These are phyloP conservation scores for Hycleus cichorii DNA, from an alignment of 1,140 invertebrate genomes.

Conservation along the genomic window DNA sequence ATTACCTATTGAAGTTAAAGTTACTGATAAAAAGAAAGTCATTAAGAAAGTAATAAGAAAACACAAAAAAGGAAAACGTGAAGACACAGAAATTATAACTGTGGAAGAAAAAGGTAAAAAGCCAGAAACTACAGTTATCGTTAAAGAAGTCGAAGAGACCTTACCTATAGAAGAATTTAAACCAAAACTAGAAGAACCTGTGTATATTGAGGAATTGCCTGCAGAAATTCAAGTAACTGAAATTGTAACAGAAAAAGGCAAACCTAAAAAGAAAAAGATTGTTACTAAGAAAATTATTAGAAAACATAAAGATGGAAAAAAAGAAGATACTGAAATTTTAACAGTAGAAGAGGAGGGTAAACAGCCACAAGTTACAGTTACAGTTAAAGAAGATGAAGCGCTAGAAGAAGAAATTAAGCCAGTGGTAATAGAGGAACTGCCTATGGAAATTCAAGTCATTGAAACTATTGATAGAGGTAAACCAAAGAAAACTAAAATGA, in stretches of 20 bases:
- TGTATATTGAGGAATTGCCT: slow-evolving; percentile 20
- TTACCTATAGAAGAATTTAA: slow-evolving; percentile 27
- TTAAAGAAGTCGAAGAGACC: slow-evolving; percentile 38
- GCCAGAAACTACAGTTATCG: slow-evolving; percentile 34
- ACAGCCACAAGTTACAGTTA: slow-evolving; percentile 37
- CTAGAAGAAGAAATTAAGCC: slow-evolving; percentile 22
- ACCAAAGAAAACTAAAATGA: slow-evolving; percentile 1
- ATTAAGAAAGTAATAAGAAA: slow-evolving; percentile 35
- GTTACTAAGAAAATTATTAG: slow-evolving; percentile 35
- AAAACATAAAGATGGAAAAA: slow-evolving; percentile 31
- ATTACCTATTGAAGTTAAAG: slow-evolving; percentile 15
- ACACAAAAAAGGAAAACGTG: slow-evolving; percentile 31
- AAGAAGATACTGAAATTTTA: slow-evolving; percentile 43
- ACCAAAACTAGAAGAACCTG: slow-evolving; percentile 1
- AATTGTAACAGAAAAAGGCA: too few species aligned
- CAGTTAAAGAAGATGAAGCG: slow-evolving; percentile 33
- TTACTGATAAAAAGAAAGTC: slow-evolving; percentile 40
- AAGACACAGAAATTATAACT: slow-evolving; percentile 29
- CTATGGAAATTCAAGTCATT: neutral
- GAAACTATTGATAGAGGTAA: slow-evolving; percentile 14
- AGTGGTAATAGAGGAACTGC: slow-evolving; percentile 21
- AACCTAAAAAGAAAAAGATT: slow-evolving; percentile 29
- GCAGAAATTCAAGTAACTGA: neutral
- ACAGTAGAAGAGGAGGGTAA: slow-evolving; percentile 44
- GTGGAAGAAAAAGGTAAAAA: slow-evolving; percentile 35